Evolutionary conservation across 2,797 vertebrate genomes (phyloP).

Genomic region (Eulemur coronatus): DNA sequence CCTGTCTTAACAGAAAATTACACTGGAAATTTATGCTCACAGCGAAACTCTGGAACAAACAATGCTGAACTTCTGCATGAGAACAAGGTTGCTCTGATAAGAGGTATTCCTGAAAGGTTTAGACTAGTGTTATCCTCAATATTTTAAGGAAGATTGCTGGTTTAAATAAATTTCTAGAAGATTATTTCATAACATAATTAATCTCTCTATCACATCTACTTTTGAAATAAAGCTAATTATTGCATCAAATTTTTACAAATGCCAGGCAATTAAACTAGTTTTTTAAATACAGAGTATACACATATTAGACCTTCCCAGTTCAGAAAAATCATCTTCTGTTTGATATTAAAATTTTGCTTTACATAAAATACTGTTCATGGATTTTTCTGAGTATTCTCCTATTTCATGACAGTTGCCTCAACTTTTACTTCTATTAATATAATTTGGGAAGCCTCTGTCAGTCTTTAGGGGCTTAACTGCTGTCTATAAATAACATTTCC

Average conservation of each 20-base stretch:
- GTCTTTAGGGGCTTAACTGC: background rate
- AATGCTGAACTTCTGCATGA: background rate
- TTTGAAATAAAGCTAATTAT: background rate
- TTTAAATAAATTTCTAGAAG: background rate
- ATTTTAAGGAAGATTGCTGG: too few relatives aligned
- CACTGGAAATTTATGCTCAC: background rate
- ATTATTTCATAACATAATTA: background rate
- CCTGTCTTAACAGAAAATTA: background rate
- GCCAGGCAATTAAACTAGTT: background rate
- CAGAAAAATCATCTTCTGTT: background rate
- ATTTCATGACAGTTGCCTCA: rapidly evolving
- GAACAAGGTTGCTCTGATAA: too few relatives aligned
- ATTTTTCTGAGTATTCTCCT: background rate
- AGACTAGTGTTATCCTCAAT: background rate
- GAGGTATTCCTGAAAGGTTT: background rate
- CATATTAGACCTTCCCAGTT: background rate
- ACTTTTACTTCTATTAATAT: background rate
- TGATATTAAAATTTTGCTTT: background rate
- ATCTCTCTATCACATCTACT: background rate
- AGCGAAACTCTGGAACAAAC: background rate
- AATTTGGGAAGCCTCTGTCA: background rate
- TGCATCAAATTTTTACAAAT: background rate
- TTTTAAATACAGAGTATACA: background rate
- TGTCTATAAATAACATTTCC: background rate
- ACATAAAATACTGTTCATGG: too few relatives aligned